Evolutionary conservation across 2,113 vertebrate genomes (phyloP).

Genomic region (Mirza zaza): DNA sequence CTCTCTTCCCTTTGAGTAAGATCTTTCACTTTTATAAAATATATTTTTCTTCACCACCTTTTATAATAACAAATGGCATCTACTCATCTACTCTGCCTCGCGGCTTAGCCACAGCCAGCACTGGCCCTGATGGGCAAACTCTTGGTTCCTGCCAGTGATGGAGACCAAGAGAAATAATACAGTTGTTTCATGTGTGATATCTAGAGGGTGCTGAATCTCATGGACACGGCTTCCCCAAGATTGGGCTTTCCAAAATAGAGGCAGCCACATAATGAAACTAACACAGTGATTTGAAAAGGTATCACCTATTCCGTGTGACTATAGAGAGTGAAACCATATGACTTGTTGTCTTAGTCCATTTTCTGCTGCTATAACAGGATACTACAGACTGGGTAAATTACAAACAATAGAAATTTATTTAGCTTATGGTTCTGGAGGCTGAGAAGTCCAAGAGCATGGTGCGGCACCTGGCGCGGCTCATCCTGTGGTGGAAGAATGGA

Average conservation of each 20-base stretch:
- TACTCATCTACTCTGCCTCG: too few relatives aligned
- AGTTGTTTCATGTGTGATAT: accelerated
- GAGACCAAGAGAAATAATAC: neutral
- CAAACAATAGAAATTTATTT: neutral
- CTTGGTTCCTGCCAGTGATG: neutral
- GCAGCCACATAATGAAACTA: neutral
- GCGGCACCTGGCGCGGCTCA: neutral
- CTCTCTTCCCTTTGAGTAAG: neutral
- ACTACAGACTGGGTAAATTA: neutral
- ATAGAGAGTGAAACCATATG: accelerated
- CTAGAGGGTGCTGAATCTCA: neutral
- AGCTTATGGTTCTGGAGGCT: neutral
- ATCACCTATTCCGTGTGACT: neutral
- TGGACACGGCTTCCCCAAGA: neutral
- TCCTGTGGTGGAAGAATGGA: neutral
- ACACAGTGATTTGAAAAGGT: neutral
- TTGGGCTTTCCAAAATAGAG: neutral
- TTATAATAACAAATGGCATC: neutral
- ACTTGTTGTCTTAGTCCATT: neutral
- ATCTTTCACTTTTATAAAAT: neutral
- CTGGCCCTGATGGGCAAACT: too few relatives aligned
- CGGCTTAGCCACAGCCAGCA: too few relatives aligned
- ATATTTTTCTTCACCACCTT: neutral
- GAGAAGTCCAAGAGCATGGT: neutral
- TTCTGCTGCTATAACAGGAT: neutral